Percentiles rank a stretch among this genome's conserved stretches.
Conservation (phyloP, 2,113 vertebrate genomes). For the Myocastor coypus region DNA sequence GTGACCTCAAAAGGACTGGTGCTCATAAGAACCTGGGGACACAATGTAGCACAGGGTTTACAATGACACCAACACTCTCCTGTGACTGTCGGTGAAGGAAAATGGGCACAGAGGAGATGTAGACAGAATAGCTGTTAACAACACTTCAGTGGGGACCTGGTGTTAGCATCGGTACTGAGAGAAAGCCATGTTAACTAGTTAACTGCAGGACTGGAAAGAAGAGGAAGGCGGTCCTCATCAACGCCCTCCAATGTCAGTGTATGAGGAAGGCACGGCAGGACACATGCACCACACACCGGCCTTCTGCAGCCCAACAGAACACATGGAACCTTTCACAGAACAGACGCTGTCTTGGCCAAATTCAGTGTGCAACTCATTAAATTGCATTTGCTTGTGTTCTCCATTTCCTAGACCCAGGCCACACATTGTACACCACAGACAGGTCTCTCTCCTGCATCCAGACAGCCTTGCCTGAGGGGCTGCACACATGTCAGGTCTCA, state of each 20-base stretch:
- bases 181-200: background rate
- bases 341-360: background rate
- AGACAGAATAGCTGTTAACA: background rate
- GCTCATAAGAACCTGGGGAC: background rate
- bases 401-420: background rate
- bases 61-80: background rate
- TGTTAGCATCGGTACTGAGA: background rate
- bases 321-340: background rate
- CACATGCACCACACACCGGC: accelerated
- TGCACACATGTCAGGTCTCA: background rate
- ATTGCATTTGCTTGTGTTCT: background rate
- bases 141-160: background rate
- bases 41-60: background rate
- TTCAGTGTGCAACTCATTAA: background rate
- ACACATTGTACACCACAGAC: background rate
- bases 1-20: slow-evolving; percentile 74
- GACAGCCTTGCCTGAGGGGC: background rate
- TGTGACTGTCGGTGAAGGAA: background rate
- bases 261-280: background rate
- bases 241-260: accelerated
- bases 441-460: background rate
- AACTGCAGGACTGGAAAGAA: background rate
- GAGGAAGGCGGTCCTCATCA: background rate
- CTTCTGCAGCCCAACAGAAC: background rate
- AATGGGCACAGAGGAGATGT: background rate